Evolutionary conservation across 2,888 invertebrate genomes (phyloP).

Genomic region (Crocallis elinguaria): DNA sequence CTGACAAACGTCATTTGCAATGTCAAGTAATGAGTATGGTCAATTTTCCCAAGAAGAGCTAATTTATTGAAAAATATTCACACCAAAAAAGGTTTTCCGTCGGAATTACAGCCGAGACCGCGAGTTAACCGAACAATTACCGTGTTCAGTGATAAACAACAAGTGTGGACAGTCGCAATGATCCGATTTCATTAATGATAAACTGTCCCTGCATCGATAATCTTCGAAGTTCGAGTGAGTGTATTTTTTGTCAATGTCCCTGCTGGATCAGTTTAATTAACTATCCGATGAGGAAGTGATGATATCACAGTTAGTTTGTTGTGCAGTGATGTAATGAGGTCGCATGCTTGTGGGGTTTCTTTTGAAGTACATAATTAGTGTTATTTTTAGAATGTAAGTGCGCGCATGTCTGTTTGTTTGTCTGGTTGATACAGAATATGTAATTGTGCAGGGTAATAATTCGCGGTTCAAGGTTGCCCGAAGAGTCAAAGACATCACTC

Average conservation of each 20-base stretch:
- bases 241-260: conserved; percentile 37
- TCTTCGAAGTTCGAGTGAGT: conserved; percentile 45
- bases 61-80: conserved; percentile 63
- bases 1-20: background rate
- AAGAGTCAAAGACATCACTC: conserved; percentile 26
- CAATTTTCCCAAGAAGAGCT: conserved; percentile 51
- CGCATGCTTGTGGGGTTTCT: conserved; percentile 23
- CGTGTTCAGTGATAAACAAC: conserved; percentile 30
- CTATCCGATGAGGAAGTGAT: conserved; percentile 64
- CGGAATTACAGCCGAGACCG: conserved; percentile 43
- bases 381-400: conserved; percentile 73
- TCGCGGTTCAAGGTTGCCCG: conserved; percentile 30
- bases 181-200: conserved; percentile 34
- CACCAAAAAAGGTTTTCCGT: conserved; percentile 46
- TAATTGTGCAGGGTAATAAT: conserved; percentile 17
- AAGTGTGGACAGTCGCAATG: conserved; percentile 40
- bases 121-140: conserved; percentile 44
- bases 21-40: conserved; percentile 49
- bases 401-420: conserved; percentile 62
- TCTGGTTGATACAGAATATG: conserved; percentile 44
- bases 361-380: conserved; percentile 42
- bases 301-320: conserved; percentile 71
- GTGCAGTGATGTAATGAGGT: conserved; percentile 44
- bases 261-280: conserved; percentile 51
- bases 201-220: conserved; percentile 38